Evolutionary conservation across 2,888 invertebrate species (phyloP).

Genomic region (Drosophila demipolita): DNA sequence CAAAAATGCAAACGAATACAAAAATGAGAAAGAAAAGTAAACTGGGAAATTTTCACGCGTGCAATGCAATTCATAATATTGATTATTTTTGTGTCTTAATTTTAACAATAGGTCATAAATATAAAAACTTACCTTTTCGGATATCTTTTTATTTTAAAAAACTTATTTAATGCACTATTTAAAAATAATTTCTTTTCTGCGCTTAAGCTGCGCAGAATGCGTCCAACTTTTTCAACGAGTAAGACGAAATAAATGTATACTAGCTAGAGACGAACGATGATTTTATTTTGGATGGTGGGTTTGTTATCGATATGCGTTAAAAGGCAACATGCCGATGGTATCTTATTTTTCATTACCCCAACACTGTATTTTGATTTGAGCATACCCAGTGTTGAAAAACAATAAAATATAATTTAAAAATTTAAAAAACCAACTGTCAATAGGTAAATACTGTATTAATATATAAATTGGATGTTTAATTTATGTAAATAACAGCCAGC

Average conservation of each 20-base stretch:
- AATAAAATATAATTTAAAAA: background rate
- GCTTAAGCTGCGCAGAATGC: slow-evolving; percentile 52
- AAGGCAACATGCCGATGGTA: background rate
- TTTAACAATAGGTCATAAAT: background rate
- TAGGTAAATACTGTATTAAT: background rate
- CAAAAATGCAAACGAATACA: slow-evolving; percentile 55
- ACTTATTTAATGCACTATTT: slow-evolving; percentile 33
- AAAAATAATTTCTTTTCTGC: slow-evolving; percentile 38
- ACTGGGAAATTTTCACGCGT: slow-evolving; percentile 72
- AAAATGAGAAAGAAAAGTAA: slow-evolving; percentile 54
- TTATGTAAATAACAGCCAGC: background rate
- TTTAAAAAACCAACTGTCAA: background rate
- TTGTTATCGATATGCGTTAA: background rate
- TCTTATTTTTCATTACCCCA: background rate
- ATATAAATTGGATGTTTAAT: background rate
- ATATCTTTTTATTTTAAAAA: slow-evolving; percentile 36
- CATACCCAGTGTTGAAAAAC: slow-evolving; percentile 3
- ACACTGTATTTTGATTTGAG: background rate
- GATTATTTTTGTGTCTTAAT: background rate
- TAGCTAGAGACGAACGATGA: slow-evolving; percentile 31
- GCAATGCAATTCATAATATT: background rate
- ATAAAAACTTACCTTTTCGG: slow-evolving; percentile 33
- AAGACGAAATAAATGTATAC: slow-evolving; percentile 58
- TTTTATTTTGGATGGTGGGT: slow-evolving; percentile 32
- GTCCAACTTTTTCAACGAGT: slow-evolving; percentile 58